Base-by-base conservation (phyloP, 2,797 vertebrate species). In the Oreortyx pictus region DNA sequence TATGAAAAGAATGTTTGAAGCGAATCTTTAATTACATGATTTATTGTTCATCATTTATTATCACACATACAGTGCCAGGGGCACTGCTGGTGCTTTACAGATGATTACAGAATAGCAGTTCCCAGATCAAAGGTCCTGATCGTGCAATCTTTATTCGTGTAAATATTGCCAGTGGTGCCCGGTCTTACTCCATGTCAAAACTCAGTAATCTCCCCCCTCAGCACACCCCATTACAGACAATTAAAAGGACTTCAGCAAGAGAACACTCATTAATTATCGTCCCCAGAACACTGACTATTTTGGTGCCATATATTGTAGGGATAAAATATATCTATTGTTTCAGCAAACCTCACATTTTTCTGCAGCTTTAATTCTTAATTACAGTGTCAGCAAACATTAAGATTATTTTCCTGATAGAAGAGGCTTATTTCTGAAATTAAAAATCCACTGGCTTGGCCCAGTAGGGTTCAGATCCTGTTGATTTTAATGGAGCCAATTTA, bases 1-100 rank as follows among this genome's bases (percentile, higher is more conserved):
- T 83, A 78, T 49, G 82, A 86, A 89, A 94, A 90, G 71, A 93
- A 94, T 89, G 74, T 91, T 96, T 3, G 4, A 96, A 95, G 87
- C 73, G 73, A 88, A 79, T 56, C 92, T 95, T 94, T 96, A 95
- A 93, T 96, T 90, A 95, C 85, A 84, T 90, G 80, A 95, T 96
- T 95, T 96, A 94, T 94, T 96, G 82, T 76, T 92, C 94, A 94
- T 92, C 57, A 1, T 96, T 94, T 90, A 93, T 95, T 92, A 95
- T 94, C 93, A 89, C 84, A 95, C 88, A 84, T 79, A 73, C 88
- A 67, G 85, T 94, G 92, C 94, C 92, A 93, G 88, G 41, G 94
- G 88, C 94, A 79, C 81, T 95, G 88, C 94, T 96, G 92, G 88
- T 90, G 85, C 89, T 86, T 91, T 91, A 82, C 56, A 93, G 94